These are phyloP conservation scores for Enteromius argenteus DNA, from an alignment of 2,797 vertebrate genomes.

Conservation along the genomic window DNA sequence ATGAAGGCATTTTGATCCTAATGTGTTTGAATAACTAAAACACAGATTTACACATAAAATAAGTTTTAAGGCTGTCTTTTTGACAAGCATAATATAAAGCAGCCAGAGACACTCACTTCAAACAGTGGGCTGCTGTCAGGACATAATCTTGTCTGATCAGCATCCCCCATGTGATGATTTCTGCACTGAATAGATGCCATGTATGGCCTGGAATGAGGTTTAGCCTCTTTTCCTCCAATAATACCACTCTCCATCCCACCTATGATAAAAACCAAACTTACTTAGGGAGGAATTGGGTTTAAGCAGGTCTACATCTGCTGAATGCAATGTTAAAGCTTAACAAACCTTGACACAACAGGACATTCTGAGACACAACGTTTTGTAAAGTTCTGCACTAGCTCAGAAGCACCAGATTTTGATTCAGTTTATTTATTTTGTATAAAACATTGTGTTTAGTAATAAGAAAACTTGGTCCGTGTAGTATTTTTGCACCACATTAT, in stretches of 20 bases:
- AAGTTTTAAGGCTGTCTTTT: not conserved
- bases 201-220: constrained; percentile 72
- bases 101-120: constrained; percentile 50
- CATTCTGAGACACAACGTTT: too few species aligned
- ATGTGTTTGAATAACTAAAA: not conserved
- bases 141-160: constrained; percentile 71
- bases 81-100: not conserved
- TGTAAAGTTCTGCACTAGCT: too few species aligned
- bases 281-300: too few species aligned
- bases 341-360: too few species aligned
- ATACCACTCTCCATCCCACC: constrained; percentile 68
- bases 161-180: constrained; percentile 63
- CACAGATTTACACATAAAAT: not conserved
- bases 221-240: constrained; percentile 64
- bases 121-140: constrained; percentile 74
- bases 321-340: too few species aligned
- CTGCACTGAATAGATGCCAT: constrained; percentile 72
- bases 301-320: too few species aligned
- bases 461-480: too few species aligned
- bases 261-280: constrained; percentile 41
- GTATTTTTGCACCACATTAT: too few species aligned
- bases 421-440: too few species aligned
- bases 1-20: not conserved
- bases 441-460: too few species aligned
- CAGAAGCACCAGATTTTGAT: too few species aligned